Base-by-base conservation (phyloP, 1,140 invertebrate species). In the Bombus impatiens region DNA sequence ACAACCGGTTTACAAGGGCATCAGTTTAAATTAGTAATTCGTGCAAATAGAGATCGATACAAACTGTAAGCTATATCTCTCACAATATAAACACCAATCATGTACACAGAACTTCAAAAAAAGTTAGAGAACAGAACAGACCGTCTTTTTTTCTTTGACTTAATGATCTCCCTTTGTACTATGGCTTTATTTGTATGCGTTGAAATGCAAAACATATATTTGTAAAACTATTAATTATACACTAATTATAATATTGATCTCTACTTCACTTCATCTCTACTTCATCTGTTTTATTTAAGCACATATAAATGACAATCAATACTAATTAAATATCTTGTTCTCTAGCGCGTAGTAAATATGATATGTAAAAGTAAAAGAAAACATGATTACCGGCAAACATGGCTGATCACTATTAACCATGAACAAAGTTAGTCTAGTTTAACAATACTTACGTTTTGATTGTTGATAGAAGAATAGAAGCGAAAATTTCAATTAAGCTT, bases 331-430 rank as follows among this genome's bases (percentile, higher is more conserved):
- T 80, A 15, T 67, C 76, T 67, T n/a, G 8, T 47, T 62, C 42
- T 72, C 37, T 40, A 67, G 40, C 32, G 32, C 25, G 12, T 47
- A 65, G 12, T 67, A 68, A 37, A 18, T 28, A 47, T 28, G 18
- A 78, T 75, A 78, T 44, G 57, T 37, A 37, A 37, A 37, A 37
- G 35, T 37, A 37, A 65, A 62, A 78, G 71, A 74, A 84, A 84
- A 25, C n/a, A 25, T 10, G 59, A 37, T 78, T 78, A 59, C 86
- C 82, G 86, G 77, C 53, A 85, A 80, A 76, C 18, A 87, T 65
- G 77, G 53, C 59, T 2, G 47, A 80, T 59, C 37, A 13, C 0
- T 80, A 75, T 80, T 68, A 40, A 70, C 25, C 8, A 12, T 8
- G 25, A 59, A 40, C 47, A n/a, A 79, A 68, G 22, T 22, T 8